Percentiles rank a stretch among this genome's conserved stretches.
phyloP scores from a whole-genome alignment of 2,888 invertebrate species.

The Chymomyza caudatula region DNA sequence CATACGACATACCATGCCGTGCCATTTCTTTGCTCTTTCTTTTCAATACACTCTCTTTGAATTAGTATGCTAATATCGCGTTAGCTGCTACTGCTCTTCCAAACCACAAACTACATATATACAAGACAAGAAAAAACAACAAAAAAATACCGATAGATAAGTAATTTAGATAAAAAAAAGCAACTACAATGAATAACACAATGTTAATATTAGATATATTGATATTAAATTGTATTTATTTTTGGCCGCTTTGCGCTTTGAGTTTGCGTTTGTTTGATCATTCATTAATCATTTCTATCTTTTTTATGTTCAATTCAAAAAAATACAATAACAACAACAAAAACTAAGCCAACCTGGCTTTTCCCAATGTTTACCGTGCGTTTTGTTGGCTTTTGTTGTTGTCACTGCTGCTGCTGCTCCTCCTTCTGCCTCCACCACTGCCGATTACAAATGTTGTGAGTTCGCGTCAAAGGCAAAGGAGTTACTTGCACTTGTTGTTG shows the following conservation, averaged over 20 bases:
- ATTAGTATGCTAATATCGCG: background rate
- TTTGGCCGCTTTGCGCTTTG: background rate
- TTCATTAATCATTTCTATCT: background rate
- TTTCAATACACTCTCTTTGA: background rate
- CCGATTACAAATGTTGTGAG: constrained; percentile 17
- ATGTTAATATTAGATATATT: background rate
- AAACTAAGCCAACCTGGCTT: constrained; percentile 9
- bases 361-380: background rate
- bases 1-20: background rate
- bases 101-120: background rate
- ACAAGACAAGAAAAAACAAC: constrained; percentile 2
- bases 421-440: constrained; percentile 6
- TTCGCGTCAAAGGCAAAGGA: constrained; percentile 32
- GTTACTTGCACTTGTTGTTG: constrained; percentile 44
- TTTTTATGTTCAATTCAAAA: background rate
- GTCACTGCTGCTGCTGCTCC: background rate
- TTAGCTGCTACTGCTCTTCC: no score
- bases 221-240: background rate
- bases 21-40: background rate
- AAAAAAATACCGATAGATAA: background rate
- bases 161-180: background rate
- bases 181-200: background rate
- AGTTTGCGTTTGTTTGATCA: background rate
- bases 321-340: constrained; percentile 3
- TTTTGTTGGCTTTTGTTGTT: constrained; percentile 14